These are phyloP conservation scores for Remorina albescens DNA, from an alignment of 2,797 vertebrate species.

Conservation along the genomic window DNA sequence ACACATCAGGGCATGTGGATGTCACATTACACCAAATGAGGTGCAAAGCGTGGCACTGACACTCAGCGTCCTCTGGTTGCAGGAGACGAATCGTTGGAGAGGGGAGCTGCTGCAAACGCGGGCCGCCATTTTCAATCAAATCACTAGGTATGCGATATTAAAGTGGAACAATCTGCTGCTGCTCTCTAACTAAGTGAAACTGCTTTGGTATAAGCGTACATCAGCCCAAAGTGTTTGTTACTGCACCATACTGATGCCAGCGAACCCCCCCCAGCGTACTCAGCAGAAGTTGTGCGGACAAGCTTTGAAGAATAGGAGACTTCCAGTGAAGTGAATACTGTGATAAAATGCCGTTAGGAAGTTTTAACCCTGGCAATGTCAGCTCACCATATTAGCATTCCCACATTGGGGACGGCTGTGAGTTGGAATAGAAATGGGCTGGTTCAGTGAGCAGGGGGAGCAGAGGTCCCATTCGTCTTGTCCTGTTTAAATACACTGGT, in stretches of 20 bases:
- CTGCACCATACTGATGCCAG: neutral
- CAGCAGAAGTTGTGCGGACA: neutral
- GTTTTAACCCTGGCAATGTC: slow-evolving; percentile 75
- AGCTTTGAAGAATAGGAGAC: slow-evolving; percentile 16
- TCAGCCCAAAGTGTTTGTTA: neutral
- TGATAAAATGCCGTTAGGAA: slow-evolving; percentile 45
- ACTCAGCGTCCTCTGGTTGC: slow-evolving; percentile 53
- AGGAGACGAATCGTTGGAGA: slow-evolving; percentile 52
- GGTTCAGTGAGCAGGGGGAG: slow-evolving; percentile 77
- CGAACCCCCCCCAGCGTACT: neutral
- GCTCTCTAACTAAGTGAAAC: slow-evolving; percentile 6
- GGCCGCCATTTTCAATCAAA: slow-evolving; percentile 54
- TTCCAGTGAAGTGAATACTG: slow-evolving; percentile 35
- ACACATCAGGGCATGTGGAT: slow-evolving; percentile 58
- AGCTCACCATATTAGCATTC: slow-evolving; percentile 78
- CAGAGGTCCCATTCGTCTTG: slow-evolving; percentile 81
- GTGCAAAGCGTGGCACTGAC: slow-evolving; percentile 42
- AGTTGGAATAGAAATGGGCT: slow-evolving; percentile 78
- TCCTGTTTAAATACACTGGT: slow-evolving; percentile 84
- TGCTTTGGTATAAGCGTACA: neutral
- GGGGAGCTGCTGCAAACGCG: slow-evolving; percentile 42
- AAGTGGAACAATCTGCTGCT: neutral
- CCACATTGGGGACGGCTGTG: slow-evolving; percentile 65
- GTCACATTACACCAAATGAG: slow-evolving; percentile 67
- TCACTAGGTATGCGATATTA: slow-evolving; percentile 1